Base-by-base conservation (phyloP, 2,797 vertebrate genomes). In the Dryobates pubescens region DNA sequence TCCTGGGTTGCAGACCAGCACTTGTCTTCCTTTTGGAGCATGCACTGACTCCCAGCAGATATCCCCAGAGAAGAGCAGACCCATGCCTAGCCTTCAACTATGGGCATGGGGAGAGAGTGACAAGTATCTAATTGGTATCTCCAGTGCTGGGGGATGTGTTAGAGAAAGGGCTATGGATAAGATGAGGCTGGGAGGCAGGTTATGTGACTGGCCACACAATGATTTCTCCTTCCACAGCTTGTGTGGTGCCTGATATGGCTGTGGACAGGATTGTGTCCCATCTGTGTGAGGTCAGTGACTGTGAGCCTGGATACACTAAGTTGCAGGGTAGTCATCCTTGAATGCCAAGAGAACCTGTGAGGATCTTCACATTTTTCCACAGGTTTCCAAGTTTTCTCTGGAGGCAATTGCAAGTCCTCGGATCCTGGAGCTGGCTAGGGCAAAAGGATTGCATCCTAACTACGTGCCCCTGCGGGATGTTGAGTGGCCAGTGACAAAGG, bases 351-450 rank as follows among this genome's bases (percentile, higher is more conserved):
- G 53, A 29, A 62, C 34, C 9, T 43, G 18, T 68, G n/a, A 85
- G 59, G 29, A 71, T 36, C 32, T 85, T 80, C 18, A 61, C 17
- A 19, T 88, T 92, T 56, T 70, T 64, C 45, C 68, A 2, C 86
- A 99, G 98, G 94, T 98, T 67, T 96, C 97, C 5, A 78, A 9
- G 36, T 89, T 91, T 5, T 97, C 98, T 27, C 94, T 67, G 75
- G 84, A 89, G 72, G 95, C 97, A 57, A 38, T 54, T 15, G 95
- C 92, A 0, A 98, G 96, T 14, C 14, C 95, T 85, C 97, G 97
- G 8, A 89, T 95, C 29, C 43, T 82, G 77, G 90, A 75, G 53
- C 96, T 99, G 71, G 98, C 98, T 3, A 73, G 34, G 32, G 89
- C 97, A 5, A 99, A 97, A 94, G 47, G 56, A 13, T 69, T 98